phyloP scores from a whole-genome alignment of 2,797 vertebrate species.

The Monodelphis domestica region DNA sequence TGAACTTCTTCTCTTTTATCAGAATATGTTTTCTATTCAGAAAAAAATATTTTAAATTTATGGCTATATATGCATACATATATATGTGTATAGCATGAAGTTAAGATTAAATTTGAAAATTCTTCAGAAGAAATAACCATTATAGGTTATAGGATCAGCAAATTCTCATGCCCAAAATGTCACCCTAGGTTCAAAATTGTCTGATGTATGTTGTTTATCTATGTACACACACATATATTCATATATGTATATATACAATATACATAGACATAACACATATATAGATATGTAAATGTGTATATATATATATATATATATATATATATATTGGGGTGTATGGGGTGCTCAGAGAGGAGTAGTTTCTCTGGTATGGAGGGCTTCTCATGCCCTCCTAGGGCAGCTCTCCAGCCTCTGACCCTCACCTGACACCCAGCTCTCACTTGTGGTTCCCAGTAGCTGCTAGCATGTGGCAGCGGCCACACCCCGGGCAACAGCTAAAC shows the following conservation, averaged over 20 bases:
- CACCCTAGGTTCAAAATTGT: neutral
- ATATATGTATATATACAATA: neutral
- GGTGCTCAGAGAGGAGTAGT: no score
- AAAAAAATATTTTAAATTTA: neutral
- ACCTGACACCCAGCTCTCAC: no score
- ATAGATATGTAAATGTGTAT: neutral
- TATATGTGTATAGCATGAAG: neutral
- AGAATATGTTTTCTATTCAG: neutral
- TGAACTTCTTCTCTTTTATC: neutral
- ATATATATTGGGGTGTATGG: no score
- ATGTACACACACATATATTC: neutral
- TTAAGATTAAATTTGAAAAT: neutral
- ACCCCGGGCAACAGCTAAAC: no score
- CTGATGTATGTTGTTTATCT: neutral
- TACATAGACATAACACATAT: no score
- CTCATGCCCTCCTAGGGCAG: no score
- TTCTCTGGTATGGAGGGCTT: no score
- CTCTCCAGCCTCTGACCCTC: no score
- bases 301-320: no score
- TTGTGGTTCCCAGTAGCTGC: no score
- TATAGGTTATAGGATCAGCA: neutral
- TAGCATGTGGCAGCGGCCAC: no score
- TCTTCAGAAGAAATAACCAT: neutral
- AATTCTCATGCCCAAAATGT: neutral
- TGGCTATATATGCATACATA: neutral